Percentiles rank a stretch among this genome's conserved stretches.
phyloP scores from a whole-genome alignment of 2,797 vertebrate species.

The Sebastes cheni region DNA sequence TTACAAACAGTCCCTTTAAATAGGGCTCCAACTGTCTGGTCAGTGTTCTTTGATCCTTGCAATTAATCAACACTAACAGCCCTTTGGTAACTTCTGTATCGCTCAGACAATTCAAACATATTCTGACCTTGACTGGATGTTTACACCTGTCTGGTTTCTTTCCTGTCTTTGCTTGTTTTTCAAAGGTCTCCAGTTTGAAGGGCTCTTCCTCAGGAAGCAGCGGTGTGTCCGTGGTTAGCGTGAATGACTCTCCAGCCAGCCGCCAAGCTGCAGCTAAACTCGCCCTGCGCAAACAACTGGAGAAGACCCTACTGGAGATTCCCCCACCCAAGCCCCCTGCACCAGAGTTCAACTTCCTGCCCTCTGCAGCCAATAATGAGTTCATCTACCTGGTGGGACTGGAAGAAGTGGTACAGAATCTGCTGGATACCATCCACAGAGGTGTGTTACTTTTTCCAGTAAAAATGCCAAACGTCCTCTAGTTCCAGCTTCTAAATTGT shows the following conservation, averaged over 20 bases:
- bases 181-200: slow-evolving; percentile 87
- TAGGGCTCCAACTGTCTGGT: neutral
- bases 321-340: slow-evolving; percentile 93
- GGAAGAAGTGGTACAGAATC: slow-evolving; percentile 96
- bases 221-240: slow-evolving; percentile 71
- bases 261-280: slow-evolving; percentile 94
- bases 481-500: neutral
- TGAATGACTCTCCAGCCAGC: slow-evolving; percentile 89
- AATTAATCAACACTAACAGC: neutral
- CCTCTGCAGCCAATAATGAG: slow-evolving; percentile 96
- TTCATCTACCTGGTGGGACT: slow-evolving; percentile 97
- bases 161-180: neutral
- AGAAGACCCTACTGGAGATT: slow-evolving; percentile 96
- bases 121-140: neutral
- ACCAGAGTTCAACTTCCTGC: slow-evolving; percentile 93
- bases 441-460: slow-evolving; percentile 55
- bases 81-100: neutral
- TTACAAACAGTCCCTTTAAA: neutral
- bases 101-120: neutral
- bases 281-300: slow-evolving; percentile 93
- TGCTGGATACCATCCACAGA: slow-evolving; percentile 92
- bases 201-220: slow-evolving; percentile 81
- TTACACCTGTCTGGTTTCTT: neutral
- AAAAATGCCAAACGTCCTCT: neutral
- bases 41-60: neutral